Conservation (phyloP, 1,140 invertebrate genomes). For the Panagrolaimus sp. region DNA sequence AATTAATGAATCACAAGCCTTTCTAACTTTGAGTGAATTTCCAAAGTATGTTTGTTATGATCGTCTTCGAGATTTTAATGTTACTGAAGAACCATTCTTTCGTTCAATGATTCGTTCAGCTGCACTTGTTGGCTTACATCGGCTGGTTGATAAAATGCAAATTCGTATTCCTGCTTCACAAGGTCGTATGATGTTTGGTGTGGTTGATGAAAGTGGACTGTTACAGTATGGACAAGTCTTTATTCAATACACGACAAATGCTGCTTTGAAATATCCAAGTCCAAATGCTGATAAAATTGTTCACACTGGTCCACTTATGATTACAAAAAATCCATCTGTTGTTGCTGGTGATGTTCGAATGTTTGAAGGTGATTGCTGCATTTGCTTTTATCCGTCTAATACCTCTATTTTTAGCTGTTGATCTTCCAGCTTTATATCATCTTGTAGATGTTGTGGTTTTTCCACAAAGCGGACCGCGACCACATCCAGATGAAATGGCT, state of each 20-base stretch:
- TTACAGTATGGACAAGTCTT: conserved; percentile 45
- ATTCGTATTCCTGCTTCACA: conserved; percentile 8
- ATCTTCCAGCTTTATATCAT: conserved; percentile 45
- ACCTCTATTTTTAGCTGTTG: conserved; percentile 38
- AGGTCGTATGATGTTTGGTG: conserved; percentile 36
- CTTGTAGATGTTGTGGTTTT: conserved; percentile 57
- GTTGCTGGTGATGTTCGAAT: conserved; percentile 56
- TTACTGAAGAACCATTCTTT: conserved; percentile 22
- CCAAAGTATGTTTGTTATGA: conserved; percentile 1
- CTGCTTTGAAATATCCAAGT: not conserved
- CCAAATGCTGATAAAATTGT: not conserved
- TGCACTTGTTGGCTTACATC: not conserved
- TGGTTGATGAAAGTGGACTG: conserved; percentile 40
- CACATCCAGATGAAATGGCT: conserved; percentile 57
- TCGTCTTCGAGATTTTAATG: conserved; percentile 7
- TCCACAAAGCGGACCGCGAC: conserved; percentile 46
- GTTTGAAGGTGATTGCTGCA: no score
- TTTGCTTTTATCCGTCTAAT: no score
- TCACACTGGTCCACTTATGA: conserved; percentile 32
- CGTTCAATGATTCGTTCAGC: conserved; percentile 1
- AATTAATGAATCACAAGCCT: not conserved
- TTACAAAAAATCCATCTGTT: conserved; percentile 56
- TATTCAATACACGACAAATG: conserved; percentile 37
- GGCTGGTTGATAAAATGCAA: not conserved
- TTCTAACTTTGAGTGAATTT: not conserved